Percentiles rank a stretch among this genome's conserved stretches.
Conservation (phyloP, 2,797 vertebrate species). For the Myoxocephalus aenaeus region DNA sequence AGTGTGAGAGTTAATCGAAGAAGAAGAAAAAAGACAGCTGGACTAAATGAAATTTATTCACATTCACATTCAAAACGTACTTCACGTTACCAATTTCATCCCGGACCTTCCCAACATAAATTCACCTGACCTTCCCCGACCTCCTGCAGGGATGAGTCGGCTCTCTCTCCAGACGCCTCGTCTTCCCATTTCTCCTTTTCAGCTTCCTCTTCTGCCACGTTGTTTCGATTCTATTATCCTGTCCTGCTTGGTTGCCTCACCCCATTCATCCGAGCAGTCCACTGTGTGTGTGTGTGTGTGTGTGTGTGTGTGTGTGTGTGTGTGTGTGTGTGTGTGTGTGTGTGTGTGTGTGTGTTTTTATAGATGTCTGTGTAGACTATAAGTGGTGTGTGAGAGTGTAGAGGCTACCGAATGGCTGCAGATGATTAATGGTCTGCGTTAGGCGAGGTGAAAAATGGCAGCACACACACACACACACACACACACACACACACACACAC, state of each 20-base stretch:
- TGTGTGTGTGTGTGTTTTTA: slow-evolving; percentile 14
- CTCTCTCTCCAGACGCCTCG: slow-evolving; percentile 27
- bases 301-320: slow-evolving; percentile 32
- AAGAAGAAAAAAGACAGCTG: background rate
- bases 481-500: background rate
- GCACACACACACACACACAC: background rate
- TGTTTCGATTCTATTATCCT: slow-evolving; percentile 76
- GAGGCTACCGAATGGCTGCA: slow-evolving; percentile 40
- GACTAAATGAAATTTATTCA: background rate
- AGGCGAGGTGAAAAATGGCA: slow-evolving; percentile 54
- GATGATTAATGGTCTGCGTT: slow-evolving; percentile 67
- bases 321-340: slow-evolving; percentile 17
- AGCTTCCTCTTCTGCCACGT: slow-evolving; percentile 42
- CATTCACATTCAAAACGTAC: background rate
- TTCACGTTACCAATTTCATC: slow-evolving; percentile 34
- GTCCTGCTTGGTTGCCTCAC: slow-evolving; percentile 63
- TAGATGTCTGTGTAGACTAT: slow-evolving; percentile 33
- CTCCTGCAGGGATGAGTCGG: slow-evolving; percentile 28
- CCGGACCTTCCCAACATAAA: slow-evolving; percentile 32
- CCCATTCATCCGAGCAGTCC: slow-evolving; percentile 62
- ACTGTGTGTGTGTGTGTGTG: slow-evolving; percentile 20
- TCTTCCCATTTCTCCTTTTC: slow-evolving; percentile 38
- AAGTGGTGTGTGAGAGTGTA: slow-evolving; percentile 43
- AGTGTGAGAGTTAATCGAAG: slow-evolving; percentile 18
- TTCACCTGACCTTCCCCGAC: slow-evolving; percentile 13